Base-by-base conservation (phyloP, 2,888 invertebrate species). In the Lepeophtheirus nordmannii region DNA sequence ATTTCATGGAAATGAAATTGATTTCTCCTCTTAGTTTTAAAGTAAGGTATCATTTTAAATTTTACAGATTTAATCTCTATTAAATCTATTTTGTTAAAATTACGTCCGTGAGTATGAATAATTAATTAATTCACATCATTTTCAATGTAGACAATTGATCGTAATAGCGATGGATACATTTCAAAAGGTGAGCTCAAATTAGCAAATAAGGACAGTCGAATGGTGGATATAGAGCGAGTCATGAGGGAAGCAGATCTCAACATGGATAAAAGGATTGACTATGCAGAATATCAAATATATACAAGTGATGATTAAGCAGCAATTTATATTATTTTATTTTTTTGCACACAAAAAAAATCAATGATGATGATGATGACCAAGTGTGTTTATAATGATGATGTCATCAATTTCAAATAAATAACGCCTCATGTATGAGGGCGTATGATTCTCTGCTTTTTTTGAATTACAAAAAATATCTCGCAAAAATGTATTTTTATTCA, bases 101-200 rank as follows among this genome's bases (percentile, higher is more conserved):
- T 5, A 30, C 30, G 30, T 30, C 7, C n/a, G n/a, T n/a, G n/a
- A n/a, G n/a, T n/a, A n/a, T n/a, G n/a, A n/a, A 30, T 30, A 30
- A 30, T n/a, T n/a, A 41, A 41, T 41, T n/a, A n/a, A 46, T 46
- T 46, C 8, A 46, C 17, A 46, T 5, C 17, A n/a, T 41, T 41
- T 14, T 41, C 41, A 46, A n/a, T 63, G 9, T 53, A 63, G 63
- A 38, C 63, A 17, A 23, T 63, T 10, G 63, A 63, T 30, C 14
- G 56, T 17, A 63, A 63, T 23, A 63, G 53, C 11, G 63, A 63
- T 37, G 63, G 63, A 23, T 63, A 23, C 56, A 46, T 63, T 23
- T 53, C 63, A 30, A 63, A 63, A 23, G 63, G 63, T 10, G 63
- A 63, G 53, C 37, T 63, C 20, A 46, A 56, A 56, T 30, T 63